Evolutionary conservation across 1,140 invertebrate genomes (phyloP).

Genomic region (Leptoteleia sp.): DNA sequence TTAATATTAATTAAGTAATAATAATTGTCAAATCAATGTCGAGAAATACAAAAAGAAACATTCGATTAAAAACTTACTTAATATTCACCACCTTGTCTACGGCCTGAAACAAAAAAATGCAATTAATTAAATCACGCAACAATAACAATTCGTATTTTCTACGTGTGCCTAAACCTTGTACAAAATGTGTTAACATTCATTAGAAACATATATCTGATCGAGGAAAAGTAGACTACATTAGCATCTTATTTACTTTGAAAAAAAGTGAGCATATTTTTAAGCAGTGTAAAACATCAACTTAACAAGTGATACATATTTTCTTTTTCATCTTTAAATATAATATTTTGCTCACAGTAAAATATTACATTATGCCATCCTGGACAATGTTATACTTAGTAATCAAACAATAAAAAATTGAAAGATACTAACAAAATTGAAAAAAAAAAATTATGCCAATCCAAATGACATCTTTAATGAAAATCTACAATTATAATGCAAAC

Average conservation of each 20-base stretch:
- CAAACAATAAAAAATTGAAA: too few relatives aligned
- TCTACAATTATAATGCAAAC: too few relatives aligned
- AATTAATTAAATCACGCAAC: slow-evolving; percentile 34
- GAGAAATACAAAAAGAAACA: not conserved
- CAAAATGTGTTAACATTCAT: slow-evolving; percentile 46
- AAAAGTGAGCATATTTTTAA: slow-evolving; percentile 4
- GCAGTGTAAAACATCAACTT: slow-evolving; percentile 14
- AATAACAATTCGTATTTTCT: slow-evolving; percentile 33
- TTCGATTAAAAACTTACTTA: slow-evolving; percentile 6
- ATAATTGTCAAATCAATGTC: not conserved
- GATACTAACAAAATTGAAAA: too few relatives aligned
- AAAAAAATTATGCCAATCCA: too few relatives aligned
- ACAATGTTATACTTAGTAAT: too few relatives aligned
- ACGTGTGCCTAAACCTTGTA: slow-evolving; percentile 33
- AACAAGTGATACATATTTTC: slow-evolving; percentile 14
- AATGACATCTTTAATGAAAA: too few relatives aligned
- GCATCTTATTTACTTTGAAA: slow-evolving; percentile 36
- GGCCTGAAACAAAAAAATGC: slow-evolving; percentile 8
- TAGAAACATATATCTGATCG: slow-evolving; percentile 38
- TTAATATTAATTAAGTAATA: too few relatives aligned
- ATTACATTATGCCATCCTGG: too few relatives aligned
- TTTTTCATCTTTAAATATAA: slow-evolving; percentile 4
- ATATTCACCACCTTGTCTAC: slow-evolving; percentile 7
- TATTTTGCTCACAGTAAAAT: too few relatives aligned
- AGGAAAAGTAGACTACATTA: slow-evolving; percentile 36